phyloP scores from a whole-genome alignment of 2,797 vertebrate genomes.

The Percopsis omiscomaycus region DNA sequence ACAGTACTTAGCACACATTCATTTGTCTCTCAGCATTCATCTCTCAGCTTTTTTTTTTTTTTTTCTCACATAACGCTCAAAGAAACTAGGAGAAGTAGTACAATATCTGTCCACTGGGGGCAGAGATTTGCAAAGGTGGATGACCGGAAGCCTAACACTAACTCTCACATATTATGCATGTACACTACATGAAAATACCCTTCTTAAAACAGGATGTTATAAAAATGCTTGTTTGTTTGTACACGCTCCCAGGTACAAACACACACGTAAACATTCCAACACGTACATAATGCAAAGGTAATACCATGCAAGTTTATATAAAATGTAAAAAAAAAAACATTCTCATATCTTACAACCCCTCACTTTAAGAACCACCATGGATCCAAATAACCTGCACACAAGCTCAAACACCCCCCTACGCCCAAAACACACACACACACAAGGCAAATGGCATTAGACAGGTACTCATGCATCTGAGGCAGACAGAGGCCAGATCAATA shows the following conservation, averaged over 20 bases:
- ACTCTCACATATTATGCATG: too few species aligned
- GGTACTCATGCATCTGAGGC: constrained; percentile 47
- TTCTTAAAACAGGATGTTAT: too few species aligned
- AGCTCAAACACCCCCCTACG: background rate
- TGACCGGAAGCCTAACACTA: too few species aligned
- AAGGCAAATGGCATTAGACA: constrained; percentile 40
- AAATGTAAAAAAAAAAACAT: too few species aligned
- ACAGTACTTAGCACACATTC: constrained; percentile 44
- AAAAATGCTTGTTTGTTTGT: background rate
- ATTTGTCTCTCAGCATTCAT: constrained; percentile 6
- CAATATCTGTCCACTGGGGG: too few species aligned
- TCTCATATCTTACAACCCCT: too few species aligned
- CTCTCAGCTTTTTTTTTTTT: constrained; percentile 26
- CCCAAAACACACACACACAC: constrained; percentile 6
- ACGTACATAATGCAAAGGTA: background rate
- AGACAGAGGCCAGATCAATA: constrained; percentile 68
- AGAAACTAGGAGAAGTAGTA: too few species aligned
- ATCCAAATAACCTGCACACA: background rate
- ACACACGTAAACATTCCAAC: background rate
- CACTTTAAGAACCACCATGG: too few species aligned
- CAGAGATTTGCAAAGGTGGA: too few species aligned
- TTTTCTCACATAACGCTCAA: constrained; percentile 22
- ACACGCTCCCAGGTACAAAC: constrained; percentile 21
- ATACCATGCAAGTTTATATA: too few species aligned
- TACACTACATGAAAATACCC: too few species aligned